These are phyloP conservation scores for Mustelus asterias DNA, from an alignment of 2,113 vertebrate species.

Conservation along the genomic window DNA sequence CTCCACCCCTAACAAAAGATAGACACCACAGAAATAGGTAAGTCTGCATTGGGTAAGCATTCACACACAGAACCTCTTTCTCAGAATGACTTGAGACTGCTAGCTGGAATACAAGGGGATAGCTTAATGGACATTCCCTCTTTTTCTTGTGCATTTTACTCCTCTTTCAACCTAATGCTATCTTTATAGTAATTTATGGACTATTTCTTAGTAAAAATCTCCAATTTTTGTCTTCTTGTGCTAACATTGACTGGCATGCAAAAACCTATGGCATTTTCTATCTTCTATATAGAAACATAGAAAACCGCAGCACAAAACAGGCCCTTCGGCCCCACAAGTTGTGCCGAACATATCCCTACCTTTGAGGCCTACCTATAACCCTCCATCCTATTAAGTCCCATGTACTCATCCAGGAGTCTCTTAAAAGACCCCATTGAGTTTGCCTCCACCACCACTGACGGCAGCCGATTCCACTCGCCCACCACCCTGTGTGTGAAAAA, in stretches of 20 bases:
- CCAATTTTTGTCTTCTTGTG: background rate
- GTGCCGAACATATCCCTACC: no score
- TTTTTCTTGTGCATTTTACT: background rate
- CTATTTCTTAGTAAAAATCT: background rate
- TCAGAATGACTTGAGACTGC: background rate
- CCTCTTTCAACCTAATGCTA: background rate
- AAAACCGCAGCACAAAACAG: no score
- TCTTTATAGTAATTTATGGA: background rate
- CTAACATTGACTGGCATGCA: background rate
- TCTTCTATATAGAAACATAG: no score
- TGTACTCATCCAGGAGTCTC: no score
- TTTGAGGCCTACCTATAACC: no score
- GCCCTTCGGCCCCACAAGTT: no score
- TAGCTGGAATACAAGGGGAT: background rate
- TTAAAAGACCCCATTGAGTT: no score
- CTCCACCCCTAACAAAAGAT: background rate
- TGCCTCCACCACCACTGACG: no score
- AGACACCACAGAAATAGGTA: background rate
- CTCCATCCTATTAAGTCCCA: no score
- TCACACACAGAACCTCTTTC: background rate
- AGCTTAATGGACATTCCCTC: background rate
- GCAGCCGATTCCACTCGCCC: no score
- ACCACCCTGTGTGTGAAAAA: no score
- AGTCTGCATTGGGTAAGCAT: background rate
- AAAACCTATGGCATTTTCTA: background rate